These are phyloP conservation scores for Spodoptera picta DNA, from an alignment of 2,888 invertebrate species.

Conservation along the genomic window DNA sequence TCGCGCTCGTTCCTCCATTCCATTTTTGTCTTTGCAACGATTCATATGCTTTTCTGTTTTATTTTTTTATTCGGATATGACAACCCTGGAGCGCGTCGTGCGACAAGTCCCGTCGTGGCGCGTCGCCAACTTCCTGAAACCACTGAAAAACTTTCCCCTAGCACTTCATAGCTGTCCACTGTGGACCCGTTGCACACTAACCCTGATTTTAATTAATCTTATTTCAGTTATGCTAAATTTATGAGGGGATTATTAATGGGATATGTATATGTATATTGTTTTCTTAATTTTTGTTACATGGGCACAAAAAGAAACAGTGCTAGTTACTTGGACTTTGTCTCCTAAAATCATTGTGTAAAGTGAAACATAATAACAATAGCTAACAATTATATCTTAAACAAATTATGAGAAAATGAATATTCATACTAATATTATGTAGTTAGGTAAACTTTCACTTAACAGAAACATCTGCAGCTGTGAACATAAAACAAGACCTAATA, in stretches of 20 bases:
- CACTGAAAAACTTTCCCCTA: conserved; percentile 55
- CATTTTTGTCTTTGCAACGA: conserved; percentile 42
- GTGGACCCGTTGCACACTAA: conserved; percentile 28
- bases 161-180: conserved; percentile 42
- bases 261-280: background rate
- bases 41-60: conserved; percentile 34
- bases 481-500: conserved; percentile 5
- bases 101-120: conserved; percentile 52
- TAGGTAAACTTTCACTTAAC: too few species aligned
- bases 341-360: too few species aligned
- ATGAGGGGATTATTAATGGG: background rate
- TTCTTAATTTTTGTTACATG: too few species aligned
- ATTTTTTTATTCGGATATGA: conserved; percentile 38
- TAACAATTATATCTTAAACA: too few species aligned
- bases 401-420: too few species aligned
- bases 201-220: conserved; percentile 32
- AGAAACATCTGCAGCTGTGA: background rate
- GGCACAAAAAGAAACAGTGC: too few species aligned
- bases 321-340: too few species aligned
- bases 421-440: too few species aligned
- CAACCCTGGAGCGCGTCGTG: conserved; percentile 43
- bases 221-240: background rate
- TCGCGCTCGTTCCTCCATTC: conserved; percentile 32
- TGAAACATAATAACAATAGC: too few species aligned
- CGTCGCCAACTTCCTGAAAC: conserved; percentile 58